These are phyloP conservation scores for Odontothrips loti DNA, from an alignment of 2,888 invertebrate genomes.

Conservation along the genomic window DNA sequence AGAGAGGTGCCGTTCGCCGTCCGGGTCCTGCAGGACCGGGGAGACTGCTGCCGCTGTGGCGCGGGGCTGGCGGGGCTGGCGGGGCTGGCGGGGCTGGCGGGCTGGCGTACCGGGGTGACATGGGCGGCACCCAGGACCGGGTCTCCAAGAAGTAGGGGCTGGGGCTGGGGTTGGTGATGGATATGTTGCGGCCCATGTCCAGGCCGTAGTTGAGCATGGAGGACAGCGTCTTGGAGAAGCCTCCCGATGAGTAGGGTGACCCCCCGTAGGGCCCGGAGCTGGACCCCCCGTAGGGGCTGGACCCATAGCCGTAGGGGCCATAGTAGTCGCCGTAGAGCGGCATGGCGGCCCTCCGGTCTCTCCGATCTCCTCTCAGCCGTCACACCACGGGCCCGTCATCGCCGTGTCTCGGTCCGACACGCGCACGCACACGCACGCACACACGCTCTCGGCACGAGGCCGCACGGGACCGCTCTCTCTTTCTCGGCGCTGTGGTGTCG, in stretches of 20 bases:
- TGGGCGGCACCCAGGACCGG: conserved; percentile 30
- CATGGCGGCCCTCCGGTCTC: conserved; percentile 47
- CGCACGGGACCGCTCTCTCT: neutral
- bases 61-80: no score
- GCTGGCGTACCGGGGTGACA: conserved; percentile 53
- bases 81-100: no score
- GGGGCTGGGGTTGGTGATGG: conserved; percentile 32
- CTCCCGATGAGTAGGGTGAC: conserved; percentile 11
- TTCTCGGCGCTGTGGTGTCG: neutral
- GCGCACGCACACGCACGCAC: neutral
- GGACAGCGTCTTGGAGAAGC: conserved; percentile 21
- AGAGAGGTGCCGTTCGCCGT: no score
- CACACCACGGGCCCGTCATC: neutral
- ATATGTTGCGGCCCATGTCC: conserved; percentile 4
- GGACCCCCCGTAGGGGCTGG: conserved; percentile 48
- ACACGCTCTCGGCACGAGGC: neutral
- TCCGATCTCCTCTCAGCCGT: neutral
- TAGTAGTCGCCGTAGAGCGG: conserved; percentile 65
- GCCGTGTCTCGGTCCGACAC: no score
- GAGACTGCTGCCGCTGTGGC: no score
- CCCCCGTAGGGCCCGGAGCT: conserved; percentile 44
- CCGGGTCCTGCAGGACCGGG: no score
- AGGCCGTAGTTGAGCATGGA: conserved; percentile 21
- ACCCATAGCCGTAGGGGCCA: conserved; percentile 51
- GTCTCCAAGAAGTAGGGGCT: conserved; percentile 49